These are phyloP conservation scores for Ianthella basta DNA, from an alignment of 37 sponge, comb jelly and placozoan genomes.

Conservation along the genomic window DNA sequence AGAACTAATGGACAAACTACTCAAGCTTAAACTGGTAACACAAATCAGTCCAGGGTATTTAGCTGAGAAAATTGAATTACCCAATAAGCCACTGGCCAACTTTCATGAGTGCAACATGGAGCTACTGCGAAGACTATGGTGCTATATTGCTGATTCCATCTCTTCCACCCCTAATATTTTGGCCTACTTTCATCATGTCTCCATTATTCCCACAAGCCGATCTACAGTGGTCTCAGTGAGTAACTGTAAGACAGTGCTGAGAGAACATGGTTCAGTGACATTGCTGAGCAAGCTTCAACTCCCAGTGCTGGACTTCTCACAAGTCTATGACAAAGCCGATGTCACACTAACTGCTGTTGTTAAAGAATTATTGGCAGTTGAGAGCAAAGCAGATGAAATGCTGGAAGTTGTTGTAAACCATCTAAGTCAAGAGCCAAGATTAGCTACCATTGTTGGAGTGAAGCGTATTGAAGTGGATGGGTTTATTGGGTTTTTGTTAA, in stretches of 20 bases:
- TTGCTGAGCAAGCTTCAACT: not conserved
- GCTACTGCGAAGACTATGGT: not conserved
- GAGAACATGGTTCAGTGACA: not conserved
- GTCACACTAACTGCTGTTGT: not conserved
- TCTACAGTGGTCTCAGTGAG: not conserved
- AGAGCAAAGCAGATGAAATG: not conserved
- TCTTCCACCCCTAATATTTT: not conserved
- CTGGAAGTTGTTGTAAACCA: not conserved
- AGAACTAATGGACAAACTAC: not conserved
- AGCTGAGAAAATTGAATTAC: conserved; percentile 34
- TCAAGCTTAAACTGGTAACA: not conserved
- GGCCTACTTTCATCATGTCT: not conserved
- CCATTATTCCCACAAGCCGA: conserved; percentile 8
- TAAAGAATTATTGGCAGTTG: not conserved
- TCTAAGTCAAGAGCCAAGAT: too few relatives aligned
- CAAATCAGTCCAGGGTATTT: conserved; percentile 30
- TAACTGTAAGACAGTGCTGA: not conserved
- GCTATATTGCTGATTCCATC: not conserved
- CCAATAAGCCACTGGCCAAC: not conserved
- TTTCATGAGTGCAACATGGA: not conserved
- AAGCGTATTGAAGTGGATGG: not conserved
- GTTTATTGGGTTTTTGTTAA: not conserved
- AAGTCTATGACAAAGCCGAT: not conserved
- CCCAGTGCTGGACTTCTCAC: conserved; percentile 2
- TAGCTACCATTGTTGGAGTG: too few relatives aligned